Evolutionary conservation across 1,140 invertebrate genomes (phyloP).

Genomic region (Drosophila trapezifrons): DNA sequence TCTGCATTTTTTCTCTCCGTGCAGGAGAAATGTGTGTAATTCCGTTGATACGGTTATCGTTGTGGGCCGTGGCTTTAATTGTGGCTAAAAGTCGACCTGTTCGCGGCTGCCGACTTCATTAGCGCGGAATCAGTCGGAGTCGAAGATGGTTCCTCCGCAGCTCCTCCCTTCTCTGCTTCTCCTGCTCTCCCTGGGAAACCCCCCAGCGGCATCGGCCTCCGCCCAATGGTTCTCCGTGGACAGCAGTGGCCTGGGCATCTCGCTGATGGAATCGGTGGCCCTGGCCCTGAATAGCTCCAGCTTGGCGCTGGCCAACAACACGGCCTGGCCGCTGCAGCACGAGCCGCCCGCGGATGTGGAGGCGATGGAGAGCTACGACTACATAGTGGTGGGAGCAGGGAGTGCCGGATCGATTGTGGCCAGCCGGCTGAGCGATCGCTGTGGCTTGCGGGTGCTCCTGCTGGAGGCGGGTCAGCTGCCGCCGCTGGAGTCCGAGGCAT

Average conservation of each 20-base stretch:
- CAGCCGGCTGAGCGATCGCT: constrained; percentile 67
- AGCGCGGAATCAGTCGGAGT: constrained; percentile 5
- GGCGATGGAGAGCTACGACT: constrained; percentile 84
- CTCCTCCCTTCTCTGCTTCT: no score
- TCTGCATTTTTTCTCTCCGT: background rate
- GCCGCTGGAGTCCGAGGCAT: constrained; percentile 59
- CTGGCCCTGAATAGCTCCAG: constrained; percentile 85
- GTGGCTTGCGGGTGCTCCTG: constrained; percentile 83
- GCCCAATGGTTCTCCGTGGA: constrained; percentile 14
- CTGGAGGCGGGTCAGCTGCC: constrained; percentile 66
- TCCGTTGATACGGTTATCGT: constrained; percentile 30
- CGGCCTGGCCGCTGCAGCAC: constrained; percentile 85
- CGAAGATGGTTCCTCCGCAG: no score
- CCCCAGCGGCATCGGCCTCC: no score
- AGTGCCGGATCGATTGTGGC: constrained; percentile 87
- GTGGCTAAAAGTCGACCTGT: constrained; percentile 10
- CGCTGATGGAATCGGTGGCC: constrained; percentile 85
- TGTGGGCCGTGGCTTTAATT: constrained; percentile 16
- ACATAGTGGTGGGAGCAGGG: constrained; percentile 86
- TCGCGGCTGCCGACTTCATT: constrained; percentile 4
- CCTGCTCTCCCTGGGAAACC: no score
- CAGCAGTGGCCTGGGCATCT: constrained; percentile 79
- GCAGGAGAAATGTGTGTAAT: constrained; percentile 12
- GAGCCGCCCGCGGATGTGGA: constrained; percentile 79
- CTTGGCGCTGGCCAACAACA: constrained; percentile 84